Evolutionary conservation across 2,113 vertebrate genomes (phyloP), one percentile per base, ranked within the genome.

Genomic region (Capricornis sumatraensis): DNA sequence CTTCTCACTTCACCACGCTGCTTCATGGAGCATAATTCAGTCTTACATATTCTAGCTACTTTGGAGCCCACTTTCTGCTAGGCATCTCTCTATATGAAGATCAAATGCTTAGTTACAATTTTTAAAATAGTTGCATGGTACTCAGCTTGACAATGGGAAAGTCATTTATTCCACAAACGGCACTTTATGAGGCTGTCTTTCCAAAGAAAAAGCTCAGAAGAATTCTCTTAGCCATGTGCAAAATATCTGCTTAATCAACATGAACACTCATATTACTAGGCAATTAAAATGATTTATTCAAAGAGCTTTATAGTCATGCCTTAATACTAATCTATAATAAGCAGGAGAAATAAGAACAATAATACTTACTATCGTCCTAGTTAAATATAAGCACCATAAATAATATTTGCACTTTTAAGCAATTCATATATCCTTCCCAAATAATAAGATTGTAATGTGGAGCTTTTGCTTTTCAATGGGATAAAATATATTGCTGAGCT

Each of bases 281-380:
- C 86, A 97, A 96, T 98, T 97, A 97, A 97, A 96, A 92, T 97
- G 95, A 97, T 98, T 98, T 97, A 97, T 95, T 97, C 79, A 33
- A 87, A 96, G 79, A 95, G 50, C 86, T 96, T 97, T 93, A 86
- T 71, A 93, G 86, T 55, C 82, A 47, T 96, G 67, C 85, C 92
- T 96, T 95, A 92, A 94, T 95, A 93, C 27, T 87, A 90, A 79
- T 90, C 76, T 92, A 93, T 97, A 98, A 96, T 91, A 96, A 97
- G 82, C 67, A 85, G 45, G 81, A 88, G 82, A 94, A 96, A 91
- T 89, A 92, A 95, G 67, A 95, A 85, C 45, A 89, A 71, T 91
- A 94, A 64, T 78, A 94, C 43, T 57, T 40, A 79, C 92, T 91
- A 88, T 83, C 2, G 11, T 87, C 47, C 60, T 57, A 74, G 92